Base-by-base conservation (phyloP, 2,888 invertebrate genomes). In the Aspidiotus destructor region DNA sequence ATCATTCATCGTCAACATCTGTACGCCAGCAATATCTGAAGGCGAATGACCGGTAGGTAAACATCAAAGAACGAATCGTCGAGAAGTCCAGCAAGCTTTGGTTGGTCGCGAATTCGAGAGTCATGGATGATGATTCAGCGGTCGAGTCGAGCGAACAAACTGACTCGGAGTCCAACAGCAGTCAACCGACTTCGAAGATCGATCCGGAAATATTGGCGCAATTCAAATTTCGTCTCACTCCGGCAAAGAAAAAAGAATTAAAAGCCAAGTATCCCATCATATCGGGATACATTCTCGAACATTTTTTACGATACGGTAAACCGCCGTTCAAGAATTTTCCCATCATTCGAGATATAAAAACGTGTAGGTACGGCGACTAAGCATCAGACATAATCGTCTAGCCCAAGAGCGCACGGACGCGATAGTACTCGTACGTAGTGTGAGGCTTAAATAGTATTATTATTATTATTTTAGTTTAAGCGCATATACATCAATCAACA, bases 291-390 rank as follows among this genome's bases (percentile, higher is more conserved):
- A 58, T 67, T 52, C 57, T 67, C 48, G 67, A 67, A 41, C 67
- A 67, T 40, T 67, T 16, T n/a, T 16, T 67, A 16, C 58, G 67
- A 15, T 58, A 67, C 13, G 67, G 67, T n/a, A 67, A 67, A 44
- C 67, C 67, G 17, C 67, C 67, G 58, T 67, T 67, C 60, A 67
- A 48, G 41, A 67, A 67, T 48, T 67, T 60, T 40, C 58, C 58
- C 40, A 52, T 42, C 28, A 42, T 28, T 44, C 41, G 67, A 28
- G 48, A 67, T 42, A 28, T 42, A 15, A 67, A 60, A 52, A 11
- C 10, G n/a, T 67, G 67, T 60, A 60, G 67, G 60, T 67, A 60
- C 41, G 58, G 58, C 28, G 58, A 58, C 13, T 58, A 58, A n/a
- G 9, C n/a, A 28, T 28, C 28, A 28, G 28, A 5, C 28, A 28